Conservation (phyloP, 1,140 invertebrate species). For the Cotesia chilonis region DNA sequence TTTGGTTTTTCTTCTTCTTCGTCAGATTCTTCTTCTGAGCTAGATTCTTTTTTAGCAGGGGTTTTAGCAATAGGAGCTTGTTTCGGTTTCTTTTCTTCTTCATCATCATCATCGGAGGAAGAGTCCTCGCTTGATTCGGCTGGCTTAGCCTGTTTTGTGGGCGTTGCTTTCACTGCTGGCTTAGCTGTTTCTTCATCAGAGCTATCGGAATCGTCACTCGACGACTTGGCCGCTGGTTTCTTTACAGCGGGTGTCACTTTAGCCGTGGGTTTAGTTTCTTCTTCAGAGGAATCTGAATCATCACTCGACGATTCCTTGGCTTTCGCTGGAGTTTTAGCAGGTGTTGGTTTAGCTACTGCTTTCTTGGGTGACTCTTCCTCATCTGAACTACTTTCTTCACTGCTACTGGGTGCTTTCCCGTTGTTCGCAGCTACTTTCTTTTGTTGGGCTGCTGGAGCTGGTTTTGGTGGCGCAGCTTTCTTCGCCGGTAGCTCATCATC, state of each 20-base stretch:
- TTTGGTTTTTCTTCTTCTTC: slow-evolving; percentile 48
- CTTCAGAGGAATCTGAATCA: slow-evolving; percentile 51
- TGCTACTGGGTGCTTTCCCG: slow-evolving; percentile 36
- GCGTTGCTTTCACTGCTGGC: not conserved
- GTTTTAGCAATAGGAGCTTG: slow-evolving; percentile 34
- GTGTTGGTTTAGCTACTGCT: slow-evolving; percentile 45
- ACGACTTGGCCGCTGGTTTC: slow-evolving; percentile 45
- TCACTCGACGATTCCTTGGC: slow-evolving; percentile 49
- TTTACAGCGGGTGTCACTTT: slow-evolving; percentile 33
- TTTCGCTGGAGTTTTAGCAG: slow-evolving; percentile 40
- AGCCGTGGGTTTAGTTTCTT: slow-evolving; percentile 41
- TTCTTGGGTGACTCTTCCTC: slow-evolving; percentile 37
- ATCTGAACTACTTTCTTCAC: slow-evolving; percentile 48
- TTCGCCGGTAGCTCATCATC: slow-evolving; percentile 40
- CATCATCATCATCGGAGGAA: slow-evolving; percentile 45
- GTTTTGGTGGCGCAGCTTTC: slow-evolving; percentile 33
- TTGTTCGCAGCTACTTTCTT: not conserved
- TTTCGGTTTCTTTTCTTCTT: slow-evolving; percentile 37
- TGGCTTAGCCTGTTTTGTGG: slow-evolving; percentile 35
- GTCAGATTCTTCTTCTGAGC: slow-evolving; percentile 52
- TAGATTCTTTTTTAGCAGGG: slow-evolving; percentile 43
- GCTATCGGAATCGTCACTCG: slow-evolving; percentile 49
- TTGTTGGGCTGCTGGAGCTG: slow-evolving; percentile 18
- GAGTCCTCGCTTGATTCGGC: slow-evolving; percentile 45
- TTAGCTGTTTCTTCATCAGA: slow-evolving; percentile 36